Conservation (phyloP, 2,888 invertebrate species). For the Synanthedon tipuliformis region DNA sequence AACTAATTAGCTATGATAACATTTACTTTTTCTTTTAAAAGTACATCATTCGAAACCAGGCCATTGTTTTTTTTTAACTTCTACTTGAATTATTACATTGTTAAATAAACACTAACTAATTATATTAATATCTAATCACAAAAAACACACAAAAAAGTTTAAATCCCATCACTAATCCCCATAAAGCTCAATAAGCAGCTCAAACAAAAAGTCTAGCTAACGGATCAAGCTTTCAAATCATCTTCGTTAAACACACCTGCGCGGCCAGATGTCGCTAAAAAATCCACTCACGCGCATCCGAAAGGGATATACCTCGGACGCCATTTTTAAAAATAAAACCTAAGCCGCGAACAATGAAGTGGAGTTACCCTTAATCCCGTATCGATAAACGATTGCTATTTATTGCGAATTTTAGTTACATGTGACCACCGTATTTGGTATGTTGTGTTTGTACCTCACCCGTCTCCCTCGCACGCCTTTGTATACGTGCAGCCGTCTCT, state of each 20-base stretch:
- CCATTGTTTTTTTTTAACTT: too few species aligned
- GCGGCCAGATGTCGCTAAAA: conserved; percentile 40
- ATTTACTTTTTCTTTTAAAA: too few species aligned
- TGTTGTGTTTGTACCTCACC: conserved; percentile 45
- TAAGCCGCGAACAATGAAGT: conserved; percentile 29
- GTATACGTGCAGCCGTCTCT: conserved; percentile 21
- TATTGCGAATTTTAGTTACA: conserved; percentile 59
- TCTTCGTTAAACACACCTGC: conserved; percentile 9
- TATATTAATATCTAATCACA: background rate
- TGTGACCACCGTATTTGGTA: conserved; percentile 63
- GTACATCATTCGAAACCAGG: too few species aligned
- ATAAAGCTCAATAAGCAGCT: background rate
- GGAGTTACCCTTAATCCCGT: conserved; percentile 32
- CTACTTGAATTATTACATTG: too few species aligned
- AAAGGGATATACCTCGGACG: conserved; percentile 8
- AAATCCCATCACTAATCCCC: background rate
- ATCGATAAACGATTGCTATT: conserved; percentile 26
- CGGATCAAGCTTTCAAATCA: conserved; percentile 7
- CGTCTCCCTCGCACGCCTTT: conserved; percentile 20
- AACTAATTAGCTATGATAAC: too few species aligned
- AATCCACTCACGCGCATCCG: conserved; percentile 25
- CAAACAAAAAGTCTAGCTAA: conserved; percentile 9
- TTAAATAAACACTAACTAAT: too few species aligned
- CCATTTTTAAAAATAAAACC: conserved; percentile 19
- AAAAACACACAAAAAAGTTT: background rate